Evolutionary conservation across 2,113 vertebrate species (phyloP).

Genomic region (Pteropus alecto): DNA sequence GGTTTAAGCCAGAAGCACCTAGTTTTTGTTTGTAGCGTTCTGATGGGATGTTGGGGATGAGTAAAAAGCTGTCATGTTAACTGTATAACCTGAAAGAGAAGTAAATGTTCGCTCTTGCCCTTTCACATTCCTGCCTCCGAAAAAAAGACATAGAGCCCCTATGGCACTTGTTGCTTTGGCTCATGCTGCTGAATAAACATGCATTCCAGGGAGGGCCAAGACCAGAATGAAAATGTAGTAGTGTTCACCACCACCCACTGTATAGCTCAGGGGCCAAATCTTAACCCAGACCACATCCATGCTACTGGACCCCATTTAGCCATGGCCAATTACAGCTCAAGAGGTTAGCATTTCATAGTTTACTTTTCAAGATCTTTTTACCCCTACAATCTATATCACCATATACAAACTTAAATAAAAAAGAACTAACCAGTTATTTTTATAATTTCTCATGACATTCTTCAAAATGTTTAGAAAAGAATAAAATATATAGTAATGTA

Average conservation of each 20-base stretch:
- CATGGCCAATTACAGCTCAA: neutral
- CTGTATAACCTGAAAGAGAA: neutral
- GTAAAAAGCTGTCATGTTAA: neutral
- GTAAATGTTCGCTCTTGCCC: neutral
- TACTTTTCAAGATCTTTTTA: neutral
- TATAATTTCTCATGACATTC: neutral
- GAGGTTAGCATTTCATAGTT: neutral
- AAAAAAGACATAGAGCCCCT: neutral
- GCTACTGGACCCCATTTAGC: neutral
- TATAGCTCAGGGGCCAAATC: neutral
- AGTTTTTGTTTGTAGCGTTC: neutral
- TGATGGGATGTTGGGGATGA: too few species aligned
- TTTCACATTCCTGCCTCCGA: neutral
- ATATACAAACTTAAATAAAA: neutral
- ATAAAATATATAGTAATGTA: slow-evolving; percentile 1
- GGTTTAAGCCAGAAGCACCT: neutral
- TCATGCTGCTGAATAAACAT: neutral
- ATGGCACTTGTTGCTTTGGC: neutral
- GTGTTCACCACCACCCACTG: too few species aligned
- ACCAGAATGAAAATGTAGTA: neutral
- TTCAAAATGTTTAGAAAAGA: slow-evolving; percentile 24
- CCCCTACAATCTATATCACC: neutral
- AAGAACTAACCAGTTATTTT: slow-evolving; percentile 47
- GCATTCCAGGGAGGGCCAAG: neutral
- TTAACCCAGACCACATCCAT: neutral